phyloP scores from a whole-genome alignment of 2,113 vertebrate genomes.

The Piaya cayana region DNA sequence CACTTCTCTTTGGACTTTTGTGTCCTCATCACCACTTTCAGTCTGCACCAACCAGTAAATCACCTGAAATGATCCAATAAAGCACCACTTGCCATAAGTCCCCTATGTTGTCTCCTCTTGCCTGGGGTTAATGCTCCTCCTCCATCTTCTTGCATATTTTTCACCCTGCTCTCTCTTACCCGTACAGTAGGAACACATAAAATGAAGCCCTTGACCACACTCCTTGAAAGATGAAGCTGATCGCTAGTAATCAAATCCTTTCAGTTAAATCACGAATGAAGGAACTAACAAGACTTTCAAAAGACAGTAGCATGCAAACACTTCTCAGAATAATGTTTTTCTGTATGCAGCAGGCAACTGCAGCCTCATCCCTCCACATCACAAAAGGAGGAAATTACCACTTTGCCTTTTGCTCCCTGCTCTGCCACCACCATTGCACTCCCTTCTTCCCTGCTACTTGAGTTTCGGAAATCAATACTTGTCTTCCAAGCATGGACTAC shows the following conservation, averaged over 20 bases:
- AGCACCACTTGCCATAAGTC: not conserved
- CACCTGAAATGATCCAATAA: not conserved
- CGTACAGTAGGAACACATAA: not conserved
- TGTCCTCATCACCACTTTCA: not conserved
- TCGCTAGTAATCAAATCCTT: conserved; percentile 19
- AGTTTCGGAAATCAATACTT: conserved; percentile 29
- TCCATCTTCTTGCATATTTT: not conserved
- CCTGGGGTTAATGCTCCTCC: not conserved
- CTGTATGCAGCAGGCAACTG: not conserved
- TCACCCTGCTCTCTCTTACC: conserved; percentile 12
- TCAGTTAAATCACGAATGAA: not conserved
- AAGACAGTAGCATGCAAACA: not conserved
- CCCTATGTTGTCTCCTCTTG: not conserved
- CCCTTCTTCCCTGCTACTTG: not conserved
- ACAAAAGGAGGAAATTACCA: not conserved
- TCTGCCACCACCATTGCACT: not conserved
- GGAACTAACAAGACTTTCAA: not conserved
- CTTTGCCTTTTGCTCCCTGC: not conserved
- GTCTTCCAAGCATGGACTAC: not conserved
- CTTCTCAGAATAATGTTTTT: not conserved
- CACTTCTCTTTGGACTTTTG: not conserved
- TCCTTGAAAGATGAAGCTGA: conserved; percentile 21
- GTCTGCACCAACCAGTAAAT: not conserved
- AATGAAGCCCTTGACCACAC: not conserved
- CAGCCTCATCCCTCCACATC: not conserved